Conservation (phyloP, 2,113 vertebrate species). For the Monopterus albus region DNA sequence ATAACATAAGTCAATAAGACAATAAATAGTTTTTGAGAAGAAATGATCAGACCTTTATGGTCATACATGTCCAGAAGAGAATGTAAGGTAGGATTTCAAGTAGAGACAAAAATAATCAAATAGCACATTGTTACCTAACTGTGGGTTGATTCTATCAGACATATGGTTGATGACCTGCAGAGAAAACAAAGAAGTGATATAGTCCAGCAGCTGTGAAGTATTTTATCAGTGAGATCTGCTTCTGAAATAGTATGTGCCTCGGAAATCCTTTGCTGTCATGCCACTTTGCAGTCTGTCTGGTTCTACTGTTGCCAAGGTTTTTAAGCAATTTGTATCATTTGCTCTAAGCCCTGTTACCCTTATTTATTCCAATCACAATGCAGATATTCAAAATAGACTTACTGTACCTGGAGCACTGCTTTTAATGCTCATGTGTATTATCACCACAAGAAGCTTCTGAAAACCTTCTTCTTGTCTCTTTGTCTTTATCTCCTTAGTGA, state of each 20-base stretch:
- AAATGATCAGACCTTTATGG: not conserved
- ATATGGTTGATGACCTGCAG: not conserved
- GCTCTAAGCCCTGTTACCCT: not conserved
- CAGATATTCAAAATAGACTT: too few species aligned
- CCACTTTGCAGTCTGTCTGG: not conserved
- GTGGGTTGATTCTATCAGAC: not conserved
- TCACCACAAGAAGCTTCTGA: not conserved
- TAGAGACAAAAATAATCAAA: not conserved
- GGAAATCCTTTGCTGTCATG: not conserved
- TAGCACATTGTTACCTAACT: not conserved
- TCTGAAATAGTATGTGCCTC: not conserved
- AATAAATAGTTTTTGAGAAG: not conserved
- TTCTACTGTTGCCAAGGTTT: not conserved
- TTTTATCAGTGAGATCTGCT: not conserved
- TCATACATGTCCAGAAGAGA: not conserved
- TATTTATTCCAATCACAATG: not conserved
- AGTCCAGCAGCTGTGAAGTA: not conserved
- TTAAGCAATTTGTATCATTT: not conserved
- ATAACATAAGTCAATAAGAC: not conserved
- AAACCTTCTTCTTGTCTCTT: constrained; percentile 4
- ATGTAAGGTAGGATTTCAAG: too few species aligned
- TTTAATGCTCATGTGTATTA: not conserved
- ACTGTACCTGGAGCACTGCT: not conserved
- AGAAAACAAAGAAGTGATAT: not conserved
- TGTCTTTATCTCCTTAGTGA: constrained; percentile 60